phyloP scores from a whole-genome alignment of 2,888 invertebrate genomes.

The Eulithis testata region DNA sequence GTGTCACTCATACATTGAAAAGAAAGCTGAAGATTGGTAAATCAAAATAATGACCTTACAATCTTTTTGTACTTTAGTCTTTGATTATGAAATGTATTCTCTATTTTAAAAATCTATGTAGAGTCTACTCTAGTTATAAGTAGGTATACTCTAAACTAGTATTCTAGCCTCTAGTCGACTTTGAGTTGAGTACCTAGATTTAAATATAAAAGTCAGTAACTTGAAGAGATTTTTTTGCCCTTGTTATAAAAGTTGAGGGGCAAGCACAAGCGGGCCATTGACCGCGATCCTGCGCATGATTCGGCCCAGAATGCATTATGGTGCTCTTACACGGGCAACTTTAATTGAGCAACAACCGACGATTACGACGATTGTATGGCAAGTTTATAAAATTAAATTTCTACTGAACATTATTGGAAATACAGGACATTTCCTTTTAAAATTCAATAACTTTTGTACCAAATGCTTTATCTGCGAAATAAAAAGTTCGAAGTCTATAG shows the following conservation, averaged over 20 bases:
- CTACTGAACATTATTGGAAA: too few relatives aligned
- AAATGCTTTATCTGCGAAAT: too few relatives aligned
- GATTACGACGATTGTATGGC: too few relatives aligned
- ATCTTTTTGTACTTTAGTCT: too few relatives aligned
- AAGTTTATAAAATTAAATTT: too few relatives aligned
- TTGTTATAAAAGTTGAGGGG: conserved; percentile 59
- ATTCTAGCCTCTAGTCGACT: background rate
- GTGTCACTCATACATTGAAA: conserved; percentile 23
- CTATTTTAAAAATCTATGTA: too few relatives aligned
- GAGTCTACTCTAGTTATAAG: too few relatives aligned
- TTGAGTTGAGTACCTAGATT: background rate
- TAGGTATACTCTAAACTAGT: too few relatives aligned
- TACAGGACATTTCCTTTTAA: too few relatives aligned
- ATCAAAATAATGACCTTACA: conserved; percentile 7
- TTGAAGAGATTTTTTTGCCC: conserved; percentile 58
- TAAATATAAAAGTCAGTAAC: conserved; percentile 55
- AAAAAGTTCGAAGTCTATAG: too few relatives aligned
- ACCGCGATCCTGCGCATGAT: conserved; percentile 69
- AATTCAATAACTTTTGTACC: too few relatives aligned
- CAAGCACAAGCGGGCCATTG: conserved; percentile 68
- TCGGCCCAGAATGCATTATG: conserved; percentile 77
- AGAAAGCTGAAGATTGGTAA: background rate
- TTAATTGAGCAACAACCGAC: conserved; percentile 15
- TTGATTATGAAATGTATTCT: too few relatives aligned
- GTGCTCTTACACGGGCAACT: conserved; percentile 24